These are phyloP conservation scores for Barypeithes pellucidus DNA, from an alignment of 2,888 invertebrate species.

Conservation along the genomic window DNA sequence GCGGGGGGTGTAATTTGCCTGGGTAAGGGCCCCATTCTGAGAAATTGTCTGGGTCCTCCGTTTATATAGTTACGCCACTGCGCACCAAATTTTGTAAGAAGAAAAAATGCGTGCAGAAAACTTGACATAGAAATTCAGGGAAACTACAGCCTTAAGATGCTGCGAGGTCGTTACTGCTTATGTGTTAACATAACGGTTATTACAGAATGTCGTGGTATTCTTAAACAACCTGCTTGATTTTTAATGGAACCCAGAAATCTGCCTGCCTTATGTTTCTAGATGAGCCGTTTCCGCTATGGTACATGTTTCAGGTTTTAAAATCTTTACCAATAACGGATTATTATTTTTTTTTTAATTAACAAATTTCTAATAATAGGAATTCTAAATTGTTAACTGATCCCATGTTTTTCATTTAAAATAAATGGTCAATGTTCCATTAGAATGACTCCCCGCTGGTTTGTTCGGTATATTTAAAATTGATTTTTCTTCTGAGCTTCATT, in stretches of 20 bases:
- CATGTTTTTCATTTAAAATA: too few species aligned
- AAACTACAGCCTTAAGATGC: slow-evolving; percentile 16
- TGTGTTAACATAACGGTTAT: slow-evolving; percentile 44
- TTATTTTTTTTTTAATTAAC: background rate
- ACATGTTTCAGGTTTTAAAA: slow-evolving; percentile 14
- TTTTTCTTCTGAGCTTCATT: too few species aligned
- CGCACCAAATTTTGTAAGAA: too few species aligned
- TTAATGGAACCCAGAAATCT: slow-evolving; percentile 24
- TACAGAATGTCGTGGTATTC: slow-evolving; percentile 29
- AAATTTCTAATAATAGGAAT: background rate
- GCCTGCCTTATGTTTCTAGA: slow-evolving; percentile 16
- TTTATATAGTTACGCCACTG: too few species aligned
- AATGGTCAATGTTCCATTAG: too few species aligned
- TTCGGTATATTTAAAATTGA: background rate
- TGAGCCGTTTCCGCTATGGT: slow-evolving; percentile 23
- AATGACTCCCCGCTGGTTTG: too few species aligned
- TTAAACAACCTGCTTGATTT: slow-evolving; percentile 29
- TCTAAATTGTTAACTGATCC: background rate
- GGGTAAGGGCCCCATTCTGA: too few species aligned
- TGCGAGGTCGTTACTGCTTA: slow-evolving; percentile 45
- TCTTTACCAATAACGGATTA: slow-evolving; percentile 5
- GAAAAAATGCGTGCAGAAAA: too few species aligned
- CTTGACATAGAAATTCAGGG: too few species aligned
- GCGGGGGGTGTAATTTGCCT: too few species aligned
- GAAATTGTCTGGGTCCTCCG: too few species aligned